Evolutionary conservation across 2,797 vertebrate species (phyloP), one percentile per base, ranked within the genome.

Genomic region (Hoplostethus atlanticus): DNA sequence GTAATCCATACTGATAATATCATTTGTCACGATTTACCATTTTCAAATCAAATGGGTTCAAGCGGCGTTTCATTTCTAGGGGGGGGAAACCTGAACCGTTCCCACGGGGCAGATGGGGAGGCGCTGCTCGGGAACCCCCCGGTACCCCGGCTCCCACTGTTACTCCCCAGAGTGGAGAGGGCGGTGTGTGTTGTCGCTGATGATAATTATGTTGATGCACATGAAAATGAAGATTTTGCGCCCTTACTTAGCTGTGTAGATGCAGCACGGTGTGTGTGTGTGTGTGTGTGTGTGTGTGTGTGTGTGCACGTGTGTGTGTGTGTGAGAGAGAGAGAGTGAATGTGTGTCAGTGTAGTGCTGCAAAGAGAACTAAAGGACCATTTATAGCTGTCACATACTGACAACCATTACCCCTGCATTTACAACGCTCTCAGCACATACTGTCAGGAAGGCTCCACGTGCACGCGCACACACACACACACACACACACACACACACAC

Each of bases 401-500:
- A 89, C 92, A 93, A 87, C 90, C 87, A 90, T 91, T 93, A 92
- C 89, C 85, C 81, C 77, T 84, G 85, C 91, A 85, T 93, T 92
- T 92, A 92, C 90, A 90, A 83, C 84, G 77, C 79, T 91, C 90
- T 89, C 89, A 88, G 81, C 86, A 81, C 82, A 83, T 72, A 84
- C 82, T 88, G 85, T 76, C 84, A 88, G 62, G 68, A 68, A 84
- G 74, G 80, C 73, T 71, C 62, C 56, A 30, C 61, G 46, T 17
- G 15, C 59, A 21, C 61, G 28, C 61, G 36, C 28, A 51, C 47
- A 51, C 61, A 51, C 47, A 36, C 61, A 51, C 50, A 47, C 40
- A 66, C 21, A 16, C 55, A 58, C 46, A 48, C 55, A 11, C 46
- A 15, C 56, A 10, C 65, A 10, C 21, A 16, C 55, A 58, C 46